Base-by-base conservation (phyloP, 2,888 invertebrate species). In the Morpho achilles region DNA sequence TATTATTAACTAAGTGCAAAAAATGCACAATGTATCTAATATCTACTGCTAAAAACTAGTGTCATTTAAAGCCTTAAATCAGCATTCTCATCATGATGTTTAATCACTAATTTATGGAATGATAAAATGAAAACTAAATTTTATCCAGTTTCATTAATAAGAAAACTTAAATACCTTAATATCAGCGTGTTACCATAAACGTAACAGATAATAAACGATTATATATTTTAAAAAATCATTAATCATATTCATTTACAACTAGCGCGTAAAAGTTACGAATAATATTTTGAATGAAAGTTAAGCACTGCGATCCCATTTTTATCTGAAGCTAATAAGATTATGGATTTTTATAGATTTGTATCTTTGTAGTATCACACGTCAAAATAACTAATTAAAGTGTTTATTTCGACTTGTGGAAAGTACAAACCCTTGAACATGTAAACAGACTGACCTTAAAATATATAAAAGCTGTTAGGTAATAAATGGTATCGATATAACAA, bases 1-100 rank as follows among this genome's bases (percentile, higher is more conserved):
- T 32, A 32, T 32, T 63, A 59, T 40, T 7, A 58, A 41, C 61
- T 62, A 64, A 56, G 61, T 66, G 66, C 60, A 59, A 54, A n/a
- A n/a, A 54, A 53, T 48, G 58, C 62, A 63, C 61, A 49, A 48
- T 59, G 40, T 49, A 16, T 43, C 48, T 62, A 51, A 59, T 45
- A 16, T 49, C 55, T 60, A 59, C 61, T 58, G 50, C 60, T 58
- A 58, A 23, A 52, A 60, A 53, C 56, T 65, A 62, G 61, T 52
- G 54, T 57, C 50, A 64, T 63, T 56, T 62, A 57, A 65, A 64
- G 62, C 63, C 59, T 54, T 9, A 32, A 32, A 32, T 32, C 32
- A 32, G 32, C 32, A 32, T 32, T 32, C 32, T 32, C 5, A 2
- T 5, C 32, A 32, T 32, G 32, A 32, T 32, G 32, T 32, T 32